Base-by-base conservation (phyloP, 2,888 invertebrate species). In the Lymantria dispar region DNA sequence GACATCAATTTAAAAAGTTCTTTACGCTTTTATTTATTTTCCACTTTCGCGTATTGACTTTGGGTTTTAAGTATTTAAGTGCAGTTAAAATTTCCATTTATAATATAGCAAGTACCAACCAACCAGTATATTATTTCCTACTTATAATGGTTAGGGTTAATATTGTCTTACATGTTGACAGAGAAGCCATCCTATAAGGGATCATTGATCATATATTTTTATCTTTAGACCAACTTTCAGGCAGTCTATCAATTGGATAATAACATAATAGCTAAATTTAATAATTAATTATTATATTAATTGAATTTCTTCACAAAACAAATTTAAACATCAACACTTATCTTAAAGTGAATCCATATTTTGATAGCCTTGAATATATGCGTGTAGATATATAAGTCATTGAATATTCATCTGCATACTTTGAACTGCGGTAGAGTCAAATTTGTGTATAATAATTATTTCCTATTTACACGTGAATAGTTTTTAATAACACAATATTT, bases 361-460 rank as follows among this genome's bases (percentile, higher is more conserved):
- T 70, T 58, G 48, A 54, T 49, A 60, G 51, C 60, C 64, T 72
- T 71, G 69, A 50, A 41, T 38, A 45, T 44, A 55, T 56, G 59
- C 52, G 38, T 41, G 30, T 37, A 48, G 33, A 41, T 44, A 37
- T 42, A 52, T 58, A 59, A 13, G 53, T 64, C 45, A 52, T 43
- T 47, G 42, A 45, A 43, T 22, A 46, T 50, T 45, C 14, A 64
- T 64, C 64, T 58, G 50, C 64, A 67, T 67, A 64, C 37, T 40
- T 40, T 52, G 13, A 58, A 48, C 47, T 54, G 15, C 52, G 42
- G n/a, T 42, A 47, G 54, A 58, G 10, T 37, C 42, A 45, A 48
- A 44, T 52, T 50, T 31, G 38, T 7, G 12, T 38, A n/a, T 2
- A 36, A 45, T 13, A 43, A 47, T 33, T 38, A 43, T 50, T 50